These are phyloP conservation scores for Falco biarmicus DNA, from an alignment of 2,797 vertebrate genomes.

Conservation along the genomic window DNA sequence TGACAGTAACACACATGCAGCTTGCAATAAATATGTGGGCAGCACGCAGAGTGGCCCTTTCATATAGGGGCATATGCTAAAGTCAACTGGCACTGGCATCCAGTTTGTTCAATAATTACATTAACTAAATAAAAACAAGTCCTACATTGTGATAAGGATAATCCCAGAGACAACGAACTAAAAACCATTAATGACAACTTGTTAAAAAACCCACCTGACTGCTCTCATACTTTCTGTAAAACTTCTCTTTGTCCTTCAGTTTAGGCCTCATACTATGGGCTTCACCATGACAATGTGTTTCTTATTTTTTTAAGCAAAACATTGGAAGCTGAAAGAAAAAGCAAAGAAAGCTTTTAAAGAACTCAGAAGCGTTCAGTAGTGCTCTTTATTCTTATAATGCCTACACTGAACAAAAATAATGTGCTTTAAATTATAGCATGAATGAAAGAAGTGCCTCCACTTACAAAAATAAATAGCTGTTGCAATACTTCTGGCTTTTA, in stretches of 20 bases:
- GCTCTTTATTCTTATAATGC: constrained; percentile 35
- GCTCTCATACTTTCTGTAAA: neutral
- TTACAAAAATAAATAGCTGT: constrained; percentile 40
- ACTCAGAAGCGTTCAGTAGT: neutral
- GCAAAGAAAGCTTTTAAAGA: neutral
- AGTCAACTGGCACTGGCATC: neutral
- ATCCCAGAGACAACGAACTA: neutral
- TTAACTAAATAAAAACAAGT: neutral
- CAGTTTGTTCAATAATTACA: neutral
- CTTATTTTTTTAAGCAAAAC: constrained; percentile 8
- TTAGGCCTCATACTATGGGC: neutral
- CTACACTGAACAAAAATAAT: constrained; percentile 55
- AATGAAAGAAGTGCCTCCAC: constrained; percentile 19
- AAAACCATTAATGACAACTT: neutral
- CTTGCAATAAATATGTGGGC: neutral
- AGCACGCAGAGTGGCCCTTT: neutral
- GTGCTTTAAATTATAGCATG: constrained; percentile 45
- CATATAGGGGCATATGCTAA: neutral
- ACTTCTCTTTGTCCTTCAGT: neutral
- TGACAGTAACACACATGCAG: accelerated
- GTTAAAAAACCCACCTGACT: neutral
- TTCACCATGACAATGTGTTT: neutral
- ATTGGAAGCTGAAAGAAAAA: neutral
- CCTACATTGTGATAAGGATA: neutral
- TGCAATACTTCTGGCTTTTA: constrained; percentile 41